Percentiles rank a stretch among this genome's conserved stretches.
Conservation (phyloP, 2,888 invertebrate species). For the Pollenia angustigena region DNA sequence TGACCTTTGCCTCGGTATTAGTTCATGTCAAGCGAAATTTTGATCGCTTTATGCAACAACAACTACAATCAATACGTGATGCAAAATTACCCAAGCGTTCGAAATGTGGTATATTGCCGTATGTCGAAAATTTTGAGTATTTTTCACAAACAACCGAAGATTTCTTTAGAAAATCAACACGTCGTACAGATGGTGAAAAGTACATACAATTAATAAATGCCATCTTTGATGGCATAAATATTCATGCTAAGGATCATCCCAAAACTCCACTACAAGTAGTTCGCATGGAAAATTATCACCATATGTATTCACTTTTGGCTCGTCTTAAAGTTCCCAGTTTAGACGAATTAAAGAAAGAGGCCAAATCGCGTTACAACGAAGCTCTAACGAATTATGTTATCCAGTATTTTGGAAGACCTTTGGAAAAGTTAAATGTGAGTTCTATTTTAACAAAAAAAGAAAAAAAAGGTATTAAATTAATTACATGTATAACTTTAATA, state of each 20-base stretch:
- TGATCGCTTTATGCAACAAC: constrained; percentile 94
- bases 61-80: constrained; percentile 92
- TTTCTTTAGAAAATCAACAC: constrained; percentile 93
- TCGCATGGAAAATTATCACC: constrained; percentile 98
- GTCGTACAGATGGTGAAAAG: constrained; percentile 95
- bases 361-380: constrained; percentile 95
- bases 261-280: constrained; percentile 97
- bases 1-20: constrained; percentile 93
- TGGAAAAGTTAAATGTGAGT: constrained; percentile 94
- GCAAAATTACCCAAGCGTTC: constrained; percentile 87
- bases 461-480: neutral
- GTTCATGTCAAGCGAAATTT: constrained; percentile 95
- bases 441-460: neutral
- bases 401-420: constrained; percentile 96
- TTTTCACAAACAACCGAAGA: constrained; percentile 94
- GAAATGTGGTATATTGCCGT: constrained; percentile 95
- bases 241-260: constrained; percentile 92
- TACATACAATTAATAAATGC: constrained; percentile 91
- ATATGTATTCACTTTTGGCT: constrained; percentile 93
- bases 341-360: constrained; percentile 94
- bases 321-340: constrained; percentile 95
- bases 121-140: constrained; percentile 95
- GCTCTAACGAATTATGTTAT: constrained; percentile 96
- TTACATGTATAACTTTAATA: constrained; percentile 81
- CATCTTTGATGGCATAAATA: constrained; percentile 92